These are phyloP conservation scores for Carterocephalus palaemon DNA, from an alignment of 2,888 invertebrate genomes.

Conservation along the genomic window DNA sequence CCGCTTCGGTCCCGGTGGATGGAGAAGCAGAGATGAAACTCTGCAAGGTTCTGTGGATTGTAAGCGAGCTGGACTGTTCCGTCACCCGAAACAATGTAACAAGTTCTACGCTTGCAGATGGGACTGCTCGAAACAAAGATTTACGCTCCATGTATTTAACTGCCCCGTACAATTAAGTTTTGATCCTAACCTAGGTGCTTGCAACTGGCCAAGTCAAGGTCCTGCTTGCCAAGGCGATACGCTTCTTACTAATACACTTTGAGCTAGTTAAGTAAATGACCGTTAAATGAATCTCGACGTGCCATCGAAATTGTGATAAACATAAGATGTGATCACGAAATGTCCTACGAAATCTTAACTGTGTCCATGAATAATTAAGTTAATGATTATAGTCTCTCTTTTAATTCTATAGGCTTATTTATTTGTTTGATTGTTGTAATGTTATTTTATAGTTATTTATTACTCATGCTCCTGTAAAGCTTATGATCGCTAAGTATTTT, in stretches of 20 bases:
- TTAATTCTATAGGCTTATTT: constrained; percentile 63
- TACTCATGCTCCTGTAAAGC: constrained; percentile 59
- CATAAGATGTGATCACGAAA: constrained; percentile 56
- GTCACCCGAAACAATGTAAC: constrained; percentile 88
- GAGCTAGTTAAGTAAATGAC: constrained; percentile 40
- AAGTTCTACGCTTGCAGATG: constrained; percentile 90
- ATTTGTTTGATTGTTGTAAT: constrained; percentile 71
- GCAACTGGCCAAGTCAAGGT: constrained; percentile 90
- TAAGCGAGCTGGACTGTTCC: constrained; percentile 80
- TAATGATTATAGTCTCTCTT: constrained; percentile 55
- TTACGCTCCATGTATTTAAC: constrained; percentile 86
- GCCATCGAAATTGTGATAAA: constrained; percentile 70
- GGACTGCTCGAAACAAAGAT: constrained; percentile 87
- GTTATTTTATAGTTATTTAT: constrained; percentile 74
- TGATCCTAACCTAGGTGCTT: constrained; percentile 85
- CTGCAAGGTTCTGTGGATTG: constrained; percentile 81
- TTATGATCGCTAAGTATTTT: constrained; percentile 53
- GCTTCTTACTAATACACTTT: constrained; percentile 77
- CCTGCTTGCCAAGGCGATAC: constrained; percentile 87
- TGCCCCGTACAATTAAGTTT: constrained; percentile 89
- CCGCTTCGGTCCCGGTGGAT: constrained; percentile 81
- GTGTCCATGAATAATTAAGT: constrained; percentile 39
- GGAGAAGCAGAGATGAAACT: constrained; percentile 78
- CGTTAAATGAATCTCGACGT: constrained; percentile 53
- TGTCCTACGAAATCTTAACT: constrained; percentile 40